Base-by-base conservation (phyloP, 1,140 invertebrate genomes). In the Penaeus chinensis region DNA sequence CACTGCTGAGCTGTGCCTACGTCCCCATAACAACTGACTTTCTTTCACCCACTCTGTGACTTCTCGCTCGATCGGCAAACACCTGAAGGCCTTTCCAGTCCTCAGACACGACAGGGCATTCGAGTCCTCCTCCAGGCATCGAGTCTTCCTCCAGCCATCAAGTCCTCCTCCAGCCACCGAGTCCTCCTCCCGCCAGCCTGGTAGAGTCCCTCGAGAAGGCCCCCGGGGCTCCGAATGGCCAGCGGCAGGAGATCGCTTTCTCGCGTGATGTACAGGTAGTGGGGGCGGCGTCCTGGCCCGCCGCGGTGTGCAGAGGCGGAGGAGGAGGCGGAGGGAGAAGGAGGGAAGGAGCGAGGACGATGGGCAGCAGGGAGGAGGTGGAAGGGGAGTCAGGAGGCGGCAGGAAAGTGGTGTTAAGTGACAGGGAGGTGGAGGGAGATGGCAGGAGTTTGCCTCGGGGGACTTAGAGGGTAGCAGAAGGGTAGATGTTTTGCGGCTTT, bases 261-360 rank as follows among this genome's bases (percentile, higher is more conserved):
- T 71, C 20, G n/a, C 66, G n/a, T 32, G n/a, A 24, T 71, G 66
- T 32, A 71, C 66, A 71, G 32, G 54, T 54, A 81, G 61, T n/a
- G 20, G 47, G 47, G 22, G 79, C 20, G 79, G 47, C 37, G 47
- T 19, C 16, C 54, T 60, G 20, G 22, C 32, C 37, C 22, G 27
- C 74, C 32, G 32, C 27, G 74, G 32, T 27, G 74, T 16, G 47
- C 27, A 19, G 74, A 37, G 32, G 74, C 27, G 32, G 61, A 18
- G 61, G 47, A 10, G 79, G 60, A 24, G 37, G 82, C 3, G 20
- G 7, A 24, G 32, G 66, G 22, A 37, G 27, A 42, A 71, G 69
- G 65, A 20, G 37, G 65, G 65, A 19, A 22, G 42, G 27, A 83
- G 37, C 24, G 63, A 81, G n/a, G 27, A 19, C 37, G 60, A 24